Evolutionary conservation across 2,888 invertebrate genomes (phyloP).

Genomic region (Trichopoda pennipes): DNA sequence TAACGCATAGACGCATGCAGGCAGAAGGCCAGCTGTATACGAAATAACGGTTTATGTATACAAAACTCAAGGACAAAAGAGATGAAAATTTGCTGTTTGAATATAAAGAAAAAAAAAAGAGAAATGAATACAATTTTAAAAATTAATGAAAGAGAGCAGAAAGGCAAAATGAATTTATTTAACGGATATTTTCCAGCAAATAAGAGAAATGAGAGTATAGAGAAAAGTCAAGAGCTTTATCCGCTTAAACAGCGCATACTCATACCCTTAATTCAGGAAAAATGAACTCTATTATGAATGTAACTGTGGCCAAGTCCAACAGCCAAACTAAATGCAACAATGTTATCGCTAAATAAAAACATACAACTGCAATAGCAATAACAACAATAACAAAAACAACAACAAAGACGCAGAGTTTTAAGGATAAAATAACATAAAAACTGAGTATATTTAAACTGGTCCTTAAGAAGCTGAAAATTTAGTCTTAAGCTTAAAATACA

Average conservation of each 20-base stretch:
- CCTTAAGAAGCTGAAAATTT: slow-evolving; percentile 67
- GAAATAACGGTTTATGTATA: slow-evolving; percentile 50
- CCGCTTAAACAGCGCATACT: slow-evolving; percentile 54
- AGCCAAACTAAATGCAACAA: slow-evolving; percentile 63
- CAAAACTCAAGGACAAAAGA: slow-evolving; percentile 64
- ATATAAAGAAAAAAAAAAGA: slow-evolving; percentile 11
- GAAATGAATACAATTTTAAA: slow-evolving; percentile 46
- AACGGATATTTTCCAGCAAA: slow-evolving; percentile 19
- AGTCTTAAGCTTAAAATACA: slow-evolving; percentile 65
- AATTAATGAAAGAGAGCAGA: background rate
- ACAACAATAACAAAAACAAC: no score
- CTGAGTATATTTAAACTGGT: slow-evolving; percentile 68
- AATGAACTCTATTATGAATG: slow-evolving; percentile 50
- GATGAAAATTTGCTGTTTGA: slow-evolving; percentile 37
- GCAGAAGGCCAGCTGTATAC: slow-evolving; percentile 28
- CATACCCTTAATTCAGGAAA: slow-evolving; percentile 39
- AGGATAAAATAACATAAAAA: slow-evolving; percentile 65
- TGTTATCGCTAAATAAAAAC: slow-evolving; percentile 58
- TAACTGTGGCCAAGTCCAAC: slow-evolving; percentile 56
- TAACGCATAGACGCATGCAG: slow-evolving; percentile 30
- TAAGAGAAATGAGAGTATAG: slow-evolving; percentile 14
- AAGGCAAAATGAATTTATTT: slow-evolving; percentile 10
- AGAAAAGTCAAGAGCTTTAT: slow-evolving; percentile 51
- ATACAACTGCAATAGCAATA: slow-evolving; percentile 5
- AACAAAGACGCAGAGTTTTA: no score